A percentile compares a stretch with the other conserved stretches of the same genome.
These are phyloP conservation scores for Lamellibrachia satsuma DNA, from an alignment of 2,888 invertebrate species.

Conservation along the genomic window DNA sequence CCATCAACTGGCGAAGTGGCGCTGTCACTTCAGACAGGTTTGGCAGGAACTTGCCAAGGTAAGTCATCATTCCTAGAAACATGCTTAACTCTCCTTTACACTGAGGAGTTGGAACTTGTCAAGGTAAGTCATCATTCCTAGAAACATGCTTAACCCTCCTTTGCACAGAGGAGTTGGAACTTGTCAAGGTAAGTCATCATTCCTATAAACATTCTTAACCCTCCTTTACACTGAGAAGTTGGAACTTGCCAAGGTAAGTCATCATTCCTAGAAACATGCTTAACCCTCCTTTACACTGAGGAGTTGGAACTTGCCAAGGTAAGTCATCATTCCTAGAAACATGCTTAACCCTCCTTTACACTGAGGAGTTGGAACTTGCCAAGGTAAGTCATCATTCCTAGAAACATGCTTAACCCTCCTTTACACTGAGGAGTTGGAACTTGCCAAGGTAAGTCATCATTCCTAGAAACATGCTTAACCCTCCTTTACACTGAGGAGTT, in stretches of 20 bases:
- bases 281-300: background rate
- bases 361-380: background rate
- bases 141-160: background rate
- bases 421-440: background rate
- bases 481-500: background rate
- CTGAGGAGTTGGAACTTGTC: background rate
- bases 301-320: background rate
- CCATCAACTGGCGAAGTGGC: too few species aligned
- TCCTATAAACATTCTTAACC: background rate
- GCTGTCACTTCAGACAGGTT: background rate
- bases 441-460: slow-evolving; percentile 18
- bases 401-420: background rate
- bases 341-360: background rate
- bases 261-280: background rate
- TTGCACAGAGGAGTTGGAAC: background rate
- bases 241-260: background rate
- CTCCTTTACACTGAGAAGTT: background rate
- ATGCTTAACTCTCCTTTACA: background rate
- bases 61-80: background rate
- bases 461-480: background rate
- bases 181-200: slow-evolving; percentile 12
- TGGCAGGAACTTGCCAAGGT: background rate
- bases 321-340: background rate
- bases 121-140: slow-evolving; percentile 14
- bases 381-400: slow-evolving; percentile 14